Evolutionary conservation across 1,140 invertebrate species (phyloP).

Genomic region (Macrotrachela quadricornifera): DNA sequence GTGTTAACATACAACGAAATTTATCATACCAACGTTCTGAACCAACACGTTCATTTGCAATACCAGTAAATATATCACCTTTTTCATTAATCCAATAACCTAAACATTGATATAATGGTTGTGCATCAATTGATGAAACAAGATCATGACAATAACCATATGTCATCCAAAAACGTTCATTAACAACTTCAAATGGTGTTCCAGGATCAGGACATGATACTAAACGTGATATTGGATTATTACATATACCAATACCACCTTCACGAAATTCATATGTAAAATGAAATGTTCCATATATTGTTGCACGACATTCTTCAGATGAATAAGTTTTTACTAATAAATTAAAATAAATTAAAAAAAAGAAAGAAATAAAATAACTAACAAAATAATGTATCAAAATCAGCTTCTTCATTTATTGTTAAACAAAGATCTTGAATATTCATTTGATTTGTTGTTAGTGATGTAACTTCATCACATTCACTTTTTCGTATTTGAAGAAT

Average conservation of each 20-base stretch:
- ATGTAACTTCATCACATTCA: neutral
- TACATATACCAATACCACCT: neutral
- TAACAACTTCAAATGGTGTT: constrained; percentile 1
- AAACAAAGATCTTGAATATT: too few species aligned
- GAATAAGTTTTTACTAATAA: too few species aligned
- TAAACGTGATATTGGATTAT: constrained; percentile 2
- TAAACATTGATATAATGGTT: constrained; percentile 1
- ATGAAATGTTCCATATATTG: constrained; percentile 7
- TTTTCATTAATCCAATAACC: constrained; percentile 7
- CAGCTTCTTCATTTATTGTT: too few species aligned
- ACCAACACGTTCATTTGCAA: constrained; percentile 3
- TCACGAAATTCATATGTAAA: constrained; percentile 8
- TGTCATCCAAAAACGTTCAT: constrained; percentile 5
- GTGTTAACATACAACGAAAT: constrained; percentile 6
- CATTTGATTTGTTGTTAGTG: too few species aligned
- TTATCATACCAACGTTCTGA: constrained; percentile 5
- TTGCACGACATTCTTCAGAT: neutral
- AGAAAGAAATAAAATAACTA: too few species aligned
- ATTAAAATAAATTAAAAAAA: too few species aligned
- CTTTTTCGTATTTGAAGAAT: neutral
- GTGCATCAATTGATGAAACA: neutral
- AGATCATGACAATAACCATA: constrained; percentile 3
- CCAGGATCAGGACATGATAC: constrained; percentile 7
- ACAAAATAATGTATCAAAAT: too few species aligned
- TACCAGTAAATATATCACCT: constrained; percentile 5